Conservation (phyloP, 2,797 vertebrate genomes). For the Lithobates sylvaticus region DNA sequence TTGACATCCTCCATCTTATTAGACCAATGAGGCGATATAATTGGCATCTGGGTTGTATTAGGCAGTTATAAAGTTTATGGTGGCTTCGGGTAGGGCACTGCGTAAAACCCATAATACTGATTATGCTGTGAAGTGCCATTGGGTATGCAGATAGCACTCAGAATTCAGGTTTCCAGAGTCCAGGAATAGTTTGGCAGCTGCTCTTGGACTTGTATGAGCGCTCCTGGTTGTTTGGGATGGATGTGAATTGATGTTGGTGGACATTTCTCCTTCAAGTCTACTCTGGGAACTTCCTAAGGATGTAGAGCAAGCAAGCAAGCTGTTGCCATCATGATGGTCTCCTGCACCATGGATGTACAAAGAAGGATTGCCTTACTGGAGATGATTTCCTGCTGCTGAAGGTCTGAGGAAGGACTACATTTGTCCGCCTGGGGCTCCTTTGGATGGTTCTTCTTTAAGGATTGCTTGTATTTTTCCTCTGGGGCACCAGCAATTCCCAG, state of each 20-base stretch:
- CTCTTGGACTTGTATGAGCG: slow-evolving; percentile 3
- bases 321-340: background rate
- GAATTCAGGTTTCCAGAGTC: background rate
- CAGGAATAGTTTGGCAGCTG: background rate
- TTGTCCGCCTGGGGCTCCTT: slow-evolving; percentile 38
- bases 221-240: slow-evolving; percentile 4
- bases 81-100: background rate
- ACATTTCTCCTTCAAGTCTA: slow-evolving; percentile 9
- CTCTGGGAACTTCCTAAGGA: background rate
- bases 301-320: background rate
- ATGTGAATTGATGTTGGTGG: slow-evolving; percentile 18
- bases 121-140: no score
- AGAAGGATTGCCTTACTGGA: slow-evolving; percentile 17
- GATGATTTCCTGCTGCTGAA: slow-evolving; percentile 41
- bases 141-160: no score
- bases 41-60: background rate
- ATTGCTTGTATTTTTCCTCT: slow-evolving; percentile 46
- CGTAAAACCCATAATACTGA: background rate
- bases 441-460: slow-evolving; percentile 38
- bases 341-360: slow-evolving; percentile 38
- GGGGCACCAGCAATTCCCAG: slow-evolving; percentile 66
- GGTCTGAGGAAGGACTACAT: slow-evolving; percentile 45
- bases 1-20: background rate
- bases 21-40: background rate
- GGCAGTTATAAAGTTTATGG: slow-evolving; percentile 8